Percentiles rank a stretch among this genome's conserved stretches.
These are phyloP conservation scores for Hippocampus barbouri DNA, from an alignment of 2,113 vertebrate species.

Conservation along the genomic window DNA sequence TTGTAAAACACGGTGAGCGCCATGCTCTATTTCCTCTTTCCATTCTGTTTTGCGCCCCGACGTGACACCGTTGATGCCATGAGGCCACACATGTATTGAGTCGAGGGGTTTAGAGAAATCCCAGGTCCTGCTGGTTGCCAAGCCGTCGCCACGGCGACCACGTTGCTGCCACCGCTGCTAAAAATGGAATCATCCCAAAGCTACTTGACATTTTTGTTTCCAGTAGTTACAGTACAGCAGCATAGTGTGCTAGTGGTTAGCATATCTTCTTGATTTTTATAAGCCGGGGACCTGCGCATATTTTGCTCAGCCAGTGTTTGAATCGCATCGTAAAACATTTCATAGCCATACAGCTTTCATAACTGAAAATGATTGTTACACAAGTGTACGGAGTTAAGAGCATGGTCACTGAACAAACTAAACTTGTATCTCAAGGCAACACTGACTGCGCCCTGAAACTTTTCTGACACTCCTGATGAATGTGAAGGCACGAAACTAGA, in stretches of 20 bases:
- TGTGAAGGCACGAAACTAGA: neutral
- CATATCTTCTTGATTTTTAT: neutral
- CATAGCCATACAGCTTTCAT: too few relatives aligned
- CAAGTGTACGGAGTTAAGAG: too few relatives aligned
- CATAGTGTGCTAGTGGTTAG: neutral
- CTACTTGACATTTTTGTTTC: neutral
- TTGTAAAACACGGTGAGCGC: neutral
- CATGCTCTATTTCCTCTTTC: slow-evolving; percentile 3
- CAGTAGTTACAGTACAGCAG: neutral
- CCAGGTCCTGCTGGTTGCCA: slow-evolving; percentile 36
- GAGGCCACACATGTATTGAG: slow-evolving; percentile 32
- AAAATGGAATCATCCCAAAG: neutral
- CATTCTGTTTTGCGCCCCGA: neutral
- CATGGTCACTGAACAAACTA: too few relatives aligned
- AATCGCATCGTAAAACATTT: too few relatives aligned
- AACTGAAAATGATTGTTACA: too few relatives aligned
- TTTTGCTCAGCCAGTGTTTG: too few relatives aligned
- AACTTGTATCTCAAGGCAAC: too few relatives aligned
- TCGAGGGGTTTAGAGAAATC: slow-evolving; percentile 19
- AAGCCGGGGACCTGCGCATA: too few relatives aligned
- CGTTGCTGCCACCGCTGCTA: slow-evolving; percentile 7
- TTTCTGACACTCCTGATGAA: too few relatives aligned
- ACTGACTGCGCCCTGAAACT: too few relatives aligned
- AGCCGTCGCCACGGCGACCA: slow-evolving; percentile 44
- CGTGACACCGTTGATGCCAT: neutral